Base-by-base conservation (phyloP, 1,140 invertebrate genomes). In the Chrysomallon squamiferum region DNA sequence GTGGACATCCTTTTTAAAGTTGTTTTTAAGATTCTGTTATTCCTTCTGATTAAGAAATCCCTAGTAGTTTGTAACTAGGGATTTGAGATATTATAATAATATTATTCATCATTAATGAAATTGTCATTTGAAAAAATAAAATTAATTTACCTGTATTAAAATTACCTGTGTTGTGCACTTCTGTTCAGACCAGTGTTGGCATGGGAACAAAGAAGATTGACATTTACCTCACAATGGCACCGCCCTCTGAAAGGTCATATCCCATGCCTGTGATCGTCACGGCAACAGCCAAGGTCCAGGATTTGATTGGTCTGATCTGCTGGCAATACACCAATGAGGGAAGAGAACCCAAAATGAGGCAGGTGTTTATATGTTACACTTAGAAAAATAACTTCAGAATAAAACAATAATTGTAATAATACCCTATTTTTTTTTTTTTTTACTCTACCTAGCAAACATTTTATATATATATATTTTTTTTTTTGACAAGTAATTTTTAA, bases 291-390 rank as follows among this genome's bases (percentile, higher is more conserved):
- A 95, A 93, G 87, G 93, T 97, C 35, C 87, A 90, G 71, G 95
- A 98, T 80, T 89, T 97, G n/a, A 94, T 98, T 84, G 96, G 96
- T 22, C 89, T 97, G 22, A 94, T 94, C 73, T 95, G 94, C 84
- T 96, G 87, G 87, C 87, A 88, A 67, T 88, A 88, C 70, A 87
- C 85, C n/a, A 83, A 83, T 69, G 86, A 88, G 73, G 80, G 80
- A 32, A 78, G 82, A 62, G 78, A 87, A 75, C 87, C 88, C 18
- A 73, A 81, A 45, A 67, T 89, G 25, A 81, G 81, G 85, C 87
- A 20, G 0, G 47, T 59, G 15, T 18, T 58, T 65, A 18, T 56
- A 54, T 62, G 38, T 59, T 27, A 5, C 35, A 38, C 35, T 38
- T 38, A 15, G 5, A 38, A 38, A 38, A 38, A n/a, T n/a, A n/a